Evolutionary conservation across 2,888 invertebrate species (phyloP), one percentile per base, ranked within the genome.

Genomic region (Spilosoma lubricipeda): DNA sequence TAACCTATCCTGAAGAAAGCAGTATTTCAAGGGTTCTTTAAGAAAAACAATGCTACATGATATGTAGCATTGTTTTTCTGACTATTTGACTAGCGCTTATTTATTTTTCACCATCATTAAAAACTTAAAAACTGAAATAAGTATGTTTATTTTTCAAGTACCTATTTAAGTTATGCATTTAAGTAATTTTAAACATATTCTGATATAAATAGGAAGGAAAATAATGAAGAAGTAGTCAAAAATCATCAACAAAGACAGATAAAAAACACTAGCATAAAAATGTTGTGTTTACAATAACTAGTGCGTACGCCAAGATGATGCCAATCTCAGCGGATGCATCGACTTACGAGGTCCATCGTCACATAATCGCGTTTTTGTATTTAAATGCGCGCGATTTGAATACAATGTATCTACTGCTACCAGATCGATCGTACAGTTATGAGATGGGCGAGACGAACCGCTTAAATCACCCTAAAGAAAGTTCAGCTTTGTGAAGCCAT

Each of bases 281-380:
- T 83, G 85, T 79, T 9, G 42, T 80, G 65, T 77, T 72, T 66
- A n/a, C 30, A 30, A 5, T 0, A 27, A 52, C 67, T 78, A 92
- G 93, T 93, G 91, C 86, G 93, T 91, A 72, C 45, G 11, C 45
- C n/a, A 65, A 45, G 70, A 86, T 89, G 93, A 94, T 94, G 93
- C 90, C 91, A 93, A 94, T 95, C 94, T 85, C 68, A 78, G 78
- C 91, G 92, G 93, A 92, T 90, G 91, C 90, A 89, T 86, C 90
- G 87, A 90, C 94, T 94, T 93, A 93, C 89, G 87, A 86, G 88
- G 84, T 84, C 88, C 91, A 90, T 93, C 93, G 93, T 93, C 94
- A 95, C 93, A 94, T 95, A 95, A 95, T 95, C 95, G 94, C 91
- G 92, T 91, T 92, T 93, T 95, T 95, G 94, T 95, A 95, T 95